Evolutionary conservation across 2,888 invertebrate species (phyloP).

Genomic region (Drosophila anceps): DNA sequence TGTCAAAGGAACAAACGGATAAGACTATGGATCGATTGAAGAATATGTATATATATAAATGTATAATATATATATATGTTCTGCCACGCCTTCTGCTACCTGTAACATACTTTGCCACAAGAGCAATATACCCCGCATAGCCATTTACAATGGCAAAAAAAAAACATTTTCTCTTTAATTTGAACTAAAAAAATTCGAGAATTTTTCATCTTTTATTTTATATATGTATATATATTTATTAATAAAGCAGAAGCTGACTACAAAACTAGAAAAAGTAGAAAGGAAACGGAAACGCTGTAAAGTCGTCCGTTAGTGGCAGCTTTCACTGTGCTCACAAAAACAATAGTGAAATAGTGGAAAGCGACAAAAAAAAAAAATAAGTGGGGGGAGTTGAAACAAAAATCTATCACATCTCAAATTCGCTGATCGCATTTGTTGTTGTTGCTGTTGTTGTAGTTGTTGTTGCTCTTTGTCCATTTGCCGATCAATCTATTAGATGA

Average conservation of each 20-base stretch:
- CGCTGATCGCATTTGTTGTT: slow-evolving; percentile 3
- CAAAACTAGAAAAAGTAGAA: neutral
- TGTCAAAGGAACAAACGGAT: too few species aligned
- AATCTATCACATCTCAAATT: slow-evolving; percentile 49
- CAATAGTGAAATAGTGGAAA: neutral
- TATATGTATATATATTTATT: slow-evolving; percentile 8
- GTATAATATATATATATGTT: too few species aligned
- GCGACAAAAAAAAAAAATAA: neutral
- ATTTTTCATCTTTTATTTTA: neutral
- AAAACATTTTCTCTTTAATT: too few species aligned
- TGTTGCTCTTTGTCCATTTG: neutral
- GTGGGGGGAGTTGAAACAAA: neutral
- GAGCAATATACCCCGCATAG: too few species aligned
- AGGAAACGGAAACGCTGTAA: neutral
- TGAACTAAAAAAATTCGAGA: too few species aligned
- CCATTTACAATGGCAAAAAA: too few species aligned
- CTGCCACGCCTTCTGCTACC: too few species aligned
- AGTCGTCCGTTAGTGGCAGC: neutral
- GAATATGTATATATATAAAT: too few species aligned
- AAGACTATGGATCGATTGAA: too few species aligned
- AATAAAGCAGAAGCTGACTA: slow-evolving; percentile 7
- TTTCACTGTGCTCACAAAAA: slow-evolving; percentile 3
- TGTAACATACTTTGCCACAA: too few species aligned
- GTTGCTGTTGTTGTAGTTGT: neutral
- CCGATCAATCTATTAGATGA: slow-evolving; percentile 68